Evolutionary conservation across 1,140 invertebrate species (phyloP).

Genomic region (Hyposmocoma kahamanoa): DNA sequence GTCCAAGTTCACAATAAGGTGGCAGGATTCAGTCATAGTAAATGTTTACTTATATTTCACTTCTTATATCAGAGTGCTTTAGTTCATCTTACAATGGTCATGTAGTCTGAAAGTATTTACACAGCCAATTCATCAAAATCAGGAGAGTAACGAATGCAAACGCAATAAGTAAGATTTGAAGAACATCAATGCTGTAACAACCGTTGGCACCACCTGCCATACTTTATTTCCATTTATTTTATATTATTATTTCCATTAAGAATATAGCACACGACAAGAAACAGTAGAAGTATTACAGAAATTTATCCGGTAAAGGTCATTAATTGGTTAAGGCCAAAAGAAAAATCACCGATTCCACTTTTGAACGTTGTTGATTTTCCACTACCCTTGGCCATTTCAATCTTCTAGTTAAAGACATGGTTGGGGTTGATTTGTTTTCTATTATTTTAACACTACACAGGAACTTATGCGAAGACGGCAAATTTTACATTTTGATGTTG

Average conservation of each 20-base stretch:
- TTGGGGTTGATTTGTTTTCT: too few species aligned
- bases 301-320: slow-evolving; percentile 37
- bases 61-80: too few species aligned
- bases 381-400: not conserved
- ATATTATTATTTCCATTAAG: slow-evolving; percentile 31
- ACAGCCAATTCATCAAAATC: slow-evolving; percentile 49
- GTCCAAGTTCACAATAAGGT: slow-evolving; percentile 12
- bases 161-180: slow-evolving; percentile 38
- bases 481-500: too few species aligned
- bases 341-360: not conserved
- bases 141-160: slow-evolving; percentile 46
- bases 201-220: not conserved
- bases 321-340: slow-evolving; percentile 12
- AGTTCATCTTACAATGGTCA: too few species aligned
- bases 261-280: slow-evolving; percentile 47
- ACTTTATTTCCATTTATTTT: slow-evolving; percentile 7
- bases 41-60: too few species aligned
- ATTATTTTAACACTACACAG: too few species aligned
- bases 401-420: too few species aligned
- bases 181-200: slow-evolving; percentile 33
- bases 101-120: slow-evolving; percentile 41
- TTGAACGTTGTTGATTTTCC: not conserved
- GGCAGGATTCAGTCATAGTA: too few species aligned
- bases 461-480: too few species aligned
- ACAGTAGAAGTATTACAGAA: slow-evolving; percentile 45